Evolutionary conservation across 2,888 invertebrate genomes (phyloP), one percentile per base, ranked within the genome.

Genomic region (Dysmachus trigonus): DNA sequence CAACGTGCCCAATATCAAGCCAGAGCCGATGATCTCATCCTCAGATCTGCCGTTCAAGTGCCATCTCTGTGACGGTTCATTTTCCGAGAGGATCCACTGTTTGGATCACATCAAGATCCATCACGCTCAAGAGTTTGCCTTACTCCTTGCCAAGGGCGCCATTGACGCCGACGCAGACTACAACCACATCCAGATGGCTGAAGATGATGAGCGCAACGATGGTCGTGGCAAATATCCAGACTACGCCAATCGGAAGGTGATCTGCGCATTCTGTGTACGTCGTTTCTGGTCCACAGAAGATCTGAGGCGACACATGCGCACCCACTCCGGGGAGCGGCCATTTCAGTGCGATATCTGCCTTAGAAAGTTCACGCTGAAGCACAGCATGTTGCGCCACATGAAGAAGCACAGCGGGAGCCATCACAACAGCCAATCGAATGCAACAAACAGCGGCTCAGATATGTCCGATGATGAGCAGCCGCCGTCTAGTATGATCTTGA

Each of bases 241-340:
- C 90, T 97, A 97, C 90, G 96, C 96, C 86, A 97, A 97, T 90
- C 94, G 97, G 90, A 97, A 97, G 93, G 97, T 96, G 6, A 96
- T 97, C 86, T 97, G 98, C 91, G 97, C 98, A 0, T 97, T 98
- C 90, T 98, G 98, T 91, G 94, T 98, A 91, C 96, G 98, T 87
- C 95, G 98, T 76, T 98, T 98, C 93, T 98, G 98, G 98, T 98
- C 98, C 0, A 97, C 98, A 0, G 98, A 98, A 91, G 98, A 98
- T 91, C 93, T 98, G 5, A 94, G 98, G 0, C 95, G 98, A 0
- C 98, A 98, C 92, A 98, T 98, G 97, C 93, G 98, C 27, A 98
- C 98, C 0, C 98, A 98, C 91, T 97, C 97, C 0, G 98, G 98
- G 0, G 98, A 98, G 90, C 93, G 98, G 1, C 98, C 98, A 0